Percentiles rank a stretch among this genome's conserved stretches.
phyloP scores from a whole-genome alignment of 92 coral and sea anemone genomes.

The Heteractis magnifica region DNA sequence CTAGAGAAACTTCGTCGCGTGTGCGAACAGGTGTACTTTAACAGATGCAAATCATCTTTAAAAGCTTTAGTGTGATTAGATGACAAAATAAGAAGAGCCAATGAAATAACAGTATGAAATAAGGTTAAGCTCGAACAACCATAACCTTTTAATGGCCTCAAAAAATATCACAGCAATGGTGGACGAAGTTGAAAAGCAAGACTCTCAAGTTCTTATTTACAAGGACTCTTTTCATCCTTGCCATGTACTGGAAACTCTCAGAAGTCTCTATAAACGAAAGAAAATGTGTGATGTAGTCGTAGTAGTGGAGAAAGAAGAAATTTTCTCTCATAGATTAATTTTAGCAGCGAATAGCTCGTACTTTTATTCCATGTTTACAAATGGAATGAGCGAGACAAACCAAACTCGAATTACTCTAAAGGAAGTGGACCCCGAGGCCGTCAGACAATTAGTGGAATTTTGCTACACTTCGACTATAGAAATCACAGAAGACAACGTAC shows the following conservation, averaged over 20 bases:
- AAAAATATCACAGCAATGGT: constrained; percentile 41
- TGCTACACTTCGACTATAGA: constrained; percentile 90
- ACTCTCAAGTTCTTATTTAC: constrained; percentile 64
- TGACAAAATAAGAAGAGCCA: neutral
- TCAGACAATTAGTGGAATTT: constrained; percentile 74
- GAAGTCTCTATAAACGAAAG: constrained; percentile 63
- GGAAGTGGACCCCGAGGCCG: constrained; percentile 82
- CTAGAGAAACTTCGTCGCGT: neutral
- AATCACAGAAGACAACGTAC: constrained; percentile 82
- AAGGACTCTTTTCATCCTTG: constrained; percentile 90
- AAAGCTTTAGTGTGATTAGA: constrained; percentile 12
- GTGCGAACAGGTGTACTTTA: neutral
- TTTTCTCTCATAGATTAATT: constrained; percentile 80
- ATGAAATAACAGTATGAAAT: neutral
- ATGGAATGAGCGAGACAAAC: constrained; percentile 84
- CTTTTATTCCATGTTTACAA: constrained; percentile 95
- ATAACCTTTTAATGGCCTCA: constrained; percentile 18
- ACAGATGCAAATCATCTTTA: neutral
- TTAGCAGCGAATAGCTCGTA: constrained; percentile 95
- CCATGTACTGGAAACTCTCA: constrained; percentile 75
- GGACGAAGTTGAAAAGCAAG: constrained; percentile 40
- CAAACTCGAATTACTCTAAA: constrained; percentile 71
- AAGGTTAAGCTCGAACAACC: neutral
- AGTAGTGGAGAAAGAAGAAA: constrained; percentile 74
- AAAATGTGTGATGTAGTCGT: constrained; percentile 91